Evolutionary conservation across 2,888 invertebrate species (phyloP).

Genomic region (Chymomyza fuscimana): DNA sequence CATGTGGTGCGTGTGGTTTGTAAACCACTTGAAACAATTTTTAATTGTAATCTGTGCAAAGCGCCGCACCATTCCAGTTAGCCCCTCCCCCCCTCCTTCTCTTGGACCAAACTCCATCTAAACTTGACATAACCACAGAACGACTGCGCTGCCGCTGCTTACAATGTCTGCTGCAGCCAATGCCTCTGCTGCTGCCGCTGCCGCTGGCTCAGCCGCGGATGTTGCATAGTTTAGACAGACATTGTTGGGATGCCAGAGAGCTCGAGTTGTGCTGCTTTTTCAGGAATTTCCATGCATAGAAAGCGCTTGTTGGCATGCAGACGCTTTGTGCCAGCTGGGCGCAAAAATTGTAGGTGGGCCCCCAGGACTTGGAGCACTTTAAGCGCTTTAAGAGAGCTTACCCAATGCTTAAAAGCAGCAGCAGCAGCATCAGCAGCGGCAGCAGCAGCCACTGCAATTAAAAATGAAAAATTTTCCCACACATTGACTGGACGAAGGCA

Average conservation of each 20-base stretch:
- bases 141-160: neutral
- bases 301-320: constrained; percentile 66
- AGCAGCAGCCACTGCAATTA: constrained; percentile 63
- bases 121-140: constrained; percentile 19
- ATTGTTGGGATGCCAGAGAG: constrained; percentile 62
- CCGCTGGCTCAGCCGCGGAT: constrained; percentile 20
- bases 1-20: constrained; percentile 52
- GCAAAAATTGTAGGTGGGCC: constrained; percentile 66
- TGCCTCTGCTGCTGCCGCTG: constrained; percentile 25
- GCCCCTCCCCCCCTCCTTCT: constrained; percentile 21
- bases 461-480: constrained; percentile 78
- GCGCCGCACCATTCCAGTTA: constrained; percentile 53
- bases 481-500: constrained; percentile 41
- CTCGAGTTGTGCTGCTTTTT: constrained; percentile 57
- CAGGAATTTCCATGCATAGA: constrained; percentile 66
- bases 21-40: constrained; percentile 76
- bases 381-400: constrained; percentile 47
- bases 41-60: constrained; percentile 76
- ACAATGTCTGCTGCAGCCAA: constrained; percentile 20
- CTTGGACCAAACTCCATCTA: constrained; percentile 5
- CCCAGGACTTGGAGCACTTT: constrained; percentile 16
- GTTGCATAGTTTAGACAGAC: constrained; percentile 66
- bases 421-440: neutral
- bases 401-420: neutral
- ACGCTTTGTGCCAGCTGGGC: constrained; percentile 55